Evolutionary conservation across 1,140 invertebrate genomes (phyloP), one percentile per base, ranked within the genome.

Genomic region (Latrodectus geometricus): DNA sequence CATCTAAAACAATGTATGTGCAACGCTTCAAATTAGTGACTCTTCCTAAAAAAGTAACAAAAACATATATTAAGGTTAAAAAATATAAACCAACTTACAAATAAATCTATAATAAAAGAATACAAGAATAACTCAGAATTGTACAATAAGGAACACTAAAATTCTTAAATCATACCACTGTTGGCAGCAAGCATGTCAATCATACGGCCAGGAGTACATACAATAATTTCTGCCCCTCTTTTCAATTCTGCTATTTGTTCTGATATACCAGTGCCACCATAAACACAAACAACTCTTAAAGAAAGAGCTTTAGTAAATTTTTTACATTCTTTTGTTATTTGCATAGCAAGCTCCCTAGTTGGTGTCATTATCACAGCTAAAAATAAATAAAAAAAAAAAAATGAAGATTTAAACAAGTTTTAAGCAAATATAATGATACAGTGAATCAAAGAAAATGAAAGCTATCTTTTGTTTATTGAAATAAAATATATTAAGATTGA

Each of bases 101-200:
- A 4, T 61, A 61, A 61, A 61, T 61, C 35, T 35, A 61, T 61
- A 61, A 61, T 56, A 56, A 15, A 65, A 21, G 81, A n/a, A n/a
- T n/a, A n/a, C n/a, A n/a, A n/a, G n/a, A 81, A 81, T 70, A 81
- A 74, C 4, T 74, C 15, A 23, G 8, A 3, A 73, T 20, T 80
- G n/a, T 74, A 75, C 77, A 48, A 72, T 66, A 72, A 20, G 8
- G 8, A 52, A 78, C 78, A 82, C 8, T 23, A 85, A 56, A 65
- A 48, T 35, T 5, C 35, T 35, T 5, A 77, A 73, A 48, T 90
- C 89, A 89, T 89, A 92, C 98, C 98, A 83, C 95, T 97, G 91
- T 99, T 99, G 8, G 98, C 98, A 0, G 98, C 97, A 77, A 99
- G 91, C 98, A 99, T 99, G 91, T 99, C 99, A 89, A 99, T 99